Percentiles rank a stretch among this genome's conserved stretches.
Evolutionary conservation across 1,140 invertebrate genomes (phyloP).

Genomic region (Zaprionus kolodkinae): DNA sequence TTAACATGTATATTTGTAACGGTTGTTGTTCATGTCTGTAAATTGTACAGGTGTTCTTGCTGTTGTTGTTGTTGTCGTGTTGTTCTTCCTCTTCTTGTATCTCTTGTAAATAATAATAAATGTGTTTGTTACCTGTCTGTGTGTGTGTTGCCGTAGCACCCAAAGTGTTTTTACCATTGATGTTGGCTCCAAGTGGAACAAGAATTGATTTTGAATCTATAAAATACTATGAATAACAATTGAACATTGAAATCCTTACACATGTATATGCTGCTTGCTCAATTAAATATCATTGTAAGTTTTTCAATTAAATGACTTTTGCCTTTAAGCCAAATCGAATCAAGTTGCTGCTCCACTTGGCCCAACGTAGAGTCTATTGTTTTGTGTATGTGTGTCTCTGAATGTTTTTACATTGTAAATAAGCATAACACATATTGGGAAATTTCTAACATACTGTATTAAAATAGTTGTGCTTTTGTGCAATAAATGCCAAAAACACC

Average conservation of each 20-base stretch:
- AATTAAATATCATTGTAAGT: not conserved
- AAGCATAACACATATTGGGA: constrained; percentile 19
- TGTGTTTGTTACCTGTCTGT: not conserved
- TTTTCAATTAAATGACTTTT: not conserved
- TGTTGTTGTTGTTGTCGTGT: constrained; percentile 3
- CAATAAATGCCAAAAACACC: constrained; percentile 29
- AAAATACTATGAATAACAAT: constrained; percentile 1
- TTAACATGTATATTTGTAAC: constrained; percentile 58
- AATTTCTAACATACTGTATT: constrained; percentile 32
- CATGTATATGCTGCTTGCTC: not conserved
- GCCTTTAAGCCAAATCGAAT: constrained; percentile 1
- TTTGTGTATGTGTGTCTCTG: constrained; percentile 12
- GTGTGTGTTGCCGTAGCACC: not conserved
- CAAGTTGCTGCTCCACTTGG: constrained; percentile 44
- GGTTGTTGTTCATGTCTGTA: constrained; percentile 28
- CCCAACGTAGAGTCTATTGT: constrained; percentile 9
- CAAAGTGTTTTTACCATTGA: not conserved
- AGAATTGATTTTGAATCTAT: not conserved
- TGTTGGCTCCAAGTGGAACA: constrained; percentile 14
- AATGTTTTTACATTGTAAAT: constrained; percentile 34
- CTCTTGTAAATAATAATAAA: constrained; percentile 1
- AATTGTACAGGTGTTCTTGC: constrained; percentile 21
- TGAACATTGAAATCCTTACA: not conserved
- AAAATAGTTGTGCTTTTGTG: constrained; percentile 52
- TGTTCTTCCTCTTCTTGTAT: constrained; percentile 7